A percentile compares a stretch with the other conserved stretches of the same genome.
Conservation (phyloP, 2,113 vertebrate genomes). For the Chlorocebus sabaeus region DNA sequence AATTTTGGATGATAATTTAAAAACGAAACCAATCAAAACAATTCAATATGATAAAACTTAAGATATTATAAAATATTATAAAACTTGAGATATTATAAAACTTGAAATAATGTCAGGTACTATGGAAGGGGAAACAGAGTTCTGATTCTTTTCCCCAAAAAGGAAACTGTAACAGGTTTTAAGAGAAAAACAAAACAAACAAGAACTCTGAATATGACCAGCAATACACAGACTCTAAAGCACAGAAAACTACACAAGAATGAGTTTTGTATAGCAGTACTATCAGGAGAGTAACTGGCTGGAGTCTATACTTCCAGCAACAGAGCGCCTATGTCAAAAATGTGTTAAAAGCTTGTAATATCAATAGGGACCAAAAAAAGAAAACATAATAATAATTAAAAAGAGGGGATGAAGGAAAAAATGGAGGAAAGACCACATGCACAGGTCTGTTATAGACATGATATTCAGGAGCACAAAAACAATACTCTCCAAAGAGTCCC, state of each 20-base stretch:
- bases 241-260: conserved; percentile 22
- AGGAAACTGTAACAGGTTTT: conserved; percentile 54
- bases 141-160: not conserved
- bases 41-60: conserved; percentile 65
- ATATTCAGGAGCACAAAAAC: conserved; percentile 56
- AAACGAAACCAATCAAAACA: conserved; percentile 67
- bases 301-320: not conserved
- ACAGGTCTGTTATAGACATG: conserved; percentile 62
- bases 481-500: not conserved
- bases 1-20: conserved; percentile 67
- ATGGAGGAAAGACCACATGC: conserved; percentile 50
- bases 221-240: conserved; percentile 30
- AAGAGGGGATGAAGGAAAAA: not conserved
- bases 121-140: conserved; percentile 45
- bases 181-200: conserved; percentile 15
- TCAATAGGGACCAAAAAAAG: conserved; percentile 24
- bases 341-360: conserved; percentile 61
- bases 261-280: not conserved
- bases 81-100: conserved; percentile 62
- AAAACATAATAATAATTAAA: not conserved
- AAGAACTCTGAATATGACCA: not conserved
- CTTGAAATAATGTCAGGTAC: conserved; percentile 63
- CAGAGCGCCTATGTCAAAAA: conserved; percentile 57
- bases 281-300: not conserved
- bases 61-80: too few species aligned